Conservation (phyloP, 2,888 invertebrate species). For the Homarus gammarus region DNA sequence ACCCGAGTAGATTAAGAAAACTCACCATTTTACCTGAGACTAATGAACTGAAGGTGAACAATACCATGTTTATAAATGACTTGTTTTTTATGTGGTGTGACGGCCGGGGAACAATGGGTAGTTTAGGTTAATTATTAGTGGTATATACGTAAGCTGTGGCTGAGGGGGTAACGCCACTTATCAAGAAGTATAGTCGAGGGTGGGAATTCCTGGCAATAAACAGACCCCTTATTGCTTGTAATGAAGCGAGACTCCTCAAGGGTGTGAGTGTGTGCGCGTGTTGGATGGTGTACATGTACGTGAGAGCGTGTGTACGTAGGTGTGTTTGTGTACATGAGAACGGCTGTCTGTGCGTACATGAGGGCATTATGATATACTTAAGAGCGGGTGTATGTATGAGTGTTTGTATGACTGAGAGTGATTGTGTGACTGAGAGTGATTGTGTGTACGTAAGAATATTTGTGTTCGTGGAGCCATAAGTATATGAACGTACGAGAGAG, state of each 20-base stretch:
- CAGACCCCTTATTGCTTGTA: background rate
- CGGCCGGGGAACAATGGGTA: background rate
- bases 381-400: conserved; percentile 9
- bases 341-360: too few species aligned
- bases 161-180: background rate
- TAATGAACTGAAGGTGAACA: background rate
- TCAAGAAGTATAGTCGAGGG: background rate
- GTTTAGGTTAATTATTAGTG: background rate
- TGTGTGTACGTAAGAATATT: background rate
- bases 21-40: background rate
- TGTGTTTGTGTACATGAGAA: too few species aligned
- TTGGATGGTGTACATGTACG: too few species aligned
- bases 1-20: too few species aligned
- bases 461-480: too few species aligned
- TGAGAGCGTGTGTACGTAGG: too few species aligned
- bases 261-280: conserved; percentile 19
- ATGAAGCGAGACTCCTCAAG: background rate
- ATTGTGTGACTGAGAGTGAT: conserved; percentile 8
- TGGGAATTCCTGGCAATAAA: background rate
- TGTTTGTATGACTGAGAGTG: conserved; percentile 27
- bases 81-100: background rate
- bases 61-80: background rate
- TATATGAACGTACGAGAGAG: background rate
- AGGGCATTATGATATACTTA: too few species aligned
- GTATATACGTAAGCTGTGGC: background rate